A percentile compares a stretch with the other conserved stretches of the same genome.
These are phyloP conservation scores for Holcopasites calliopsidis DNA, from an alignment of 1,140 invertebrate species.

Conservation along the genomic window DNA sequence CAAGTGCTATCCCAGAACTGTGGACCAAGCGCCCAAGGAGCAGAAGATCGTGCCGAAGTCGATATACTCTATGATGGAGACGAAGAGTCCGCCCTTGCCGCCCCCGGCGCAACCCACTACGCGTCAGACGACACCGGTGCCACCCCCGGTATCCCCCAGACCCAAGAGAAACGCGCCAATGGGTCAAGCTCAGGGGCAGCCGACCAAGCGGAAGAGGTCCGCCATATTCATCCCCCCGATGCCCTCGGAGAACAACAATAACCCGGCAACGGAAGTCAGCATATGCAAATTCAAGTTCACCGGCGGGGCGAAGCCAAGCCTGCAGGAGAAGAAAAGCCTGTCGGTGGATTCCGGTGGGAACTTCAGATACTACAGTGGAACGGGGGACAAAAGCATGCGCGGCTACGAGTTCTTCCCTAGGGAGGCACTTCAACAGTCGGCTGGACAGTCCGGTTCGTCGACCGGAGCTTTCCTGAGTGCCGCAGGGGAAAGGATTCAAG, in stretches of 20 bases:
- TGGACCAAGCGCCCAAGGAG: constrained; percentile 63
- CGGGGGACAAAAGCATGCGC: constrained; percentile 87
- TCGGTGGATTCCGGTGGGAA: constrained; percentile 92
- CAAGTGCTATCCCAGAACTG: constrained; percentile 48
- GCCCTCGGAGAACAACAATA: constrained; percentile 85
- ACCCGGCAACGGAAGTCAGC: constrained; percentile 89
- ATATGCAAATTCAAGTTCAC: constrained; percentile 97
- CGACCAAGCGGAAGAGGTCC: constrained; percentile 87
- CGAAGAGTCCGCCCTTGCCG: constrained; percentile 65
- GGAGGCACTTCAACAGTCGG: constrained; percentile 83
- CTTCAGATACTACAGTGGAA: constrained; percentile 89
- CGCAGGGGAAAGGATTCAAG: constrained; percentile 80
- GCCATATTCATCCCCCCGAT: constrained; percentile 91
- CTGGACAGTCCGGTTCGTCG: constrained; percentile 75
- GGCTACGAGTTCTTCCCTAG: constrained; percentile 89
- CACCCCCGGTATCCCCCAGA: constrained; percentile 62
- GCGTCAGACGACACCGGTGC: constrained; percentile 49
- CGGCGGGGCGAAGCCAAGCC: constrained; percentile 90
- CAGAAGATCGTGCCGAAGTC: constrained; percentile 74
- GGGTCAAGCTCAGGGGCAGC: constrained; percentile 64
- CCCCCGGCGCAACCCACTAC: constrained; percentile 57
- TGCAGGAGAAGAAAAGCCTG: constrained; percentile 94
- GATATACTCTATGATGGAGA: constrained; percentile 71
- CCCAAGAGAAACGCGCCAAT: constrained; percentile 69
- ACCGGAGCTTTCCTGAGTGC: constrained; percentile 80